A percentile compares a stretch with the other conserved stretches of the same genome.
These are phyloP conservation scores for Andrena marginata DNA, from an alignment of 2,888 invertebrate genomes.

Conservation along the genomic window DNA sequence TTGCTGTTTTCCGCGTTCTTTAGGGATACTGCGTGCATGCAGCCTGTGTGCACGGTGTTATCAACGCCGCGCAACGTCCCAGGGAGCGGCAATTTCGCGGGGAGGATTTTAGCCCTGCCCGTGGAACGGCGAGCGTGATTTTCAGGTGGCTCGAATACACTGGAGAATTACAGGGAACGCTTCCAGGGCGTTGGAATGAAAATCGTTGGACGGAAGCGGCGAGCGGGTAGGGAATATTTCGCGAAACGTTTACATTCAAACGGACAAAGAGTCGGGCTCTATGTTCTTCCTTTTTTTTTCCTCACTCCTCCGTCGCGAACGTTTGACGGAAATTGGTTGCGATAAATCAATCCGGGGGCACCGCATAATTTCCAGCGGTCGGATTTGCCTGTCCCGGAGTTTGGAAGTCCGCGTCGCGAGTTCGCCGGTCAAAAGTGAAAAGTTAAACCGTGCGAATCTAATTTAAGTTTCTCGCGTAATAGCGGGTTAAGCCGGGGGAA, in stretches of 20 bases:
- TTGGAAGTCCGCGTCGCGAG: slow-evolving; percentile 11
- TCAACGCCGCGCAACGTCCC: slow-evolving; percentile 21
- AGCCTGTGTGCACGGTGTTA: slow-evolving; percentile 20
- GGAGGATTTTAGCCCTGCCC: background rate
- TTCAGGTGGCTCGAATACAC: background rate
- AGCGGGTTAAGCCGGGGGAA: slow-evolving; percentile 15
- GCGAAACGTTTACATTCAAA: background rate
- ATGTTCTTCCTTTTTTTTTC: no score
- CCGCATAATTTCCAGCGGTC: slow-evolving; percentile 30
- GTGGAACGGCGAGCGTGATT: slow-evolving; percentile 1
- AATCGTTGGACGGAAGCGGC: background rate
- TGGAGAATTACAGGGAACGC: background rate
- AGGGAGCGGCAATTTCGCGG: background rate
- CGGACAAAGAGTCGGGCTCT: background rate
- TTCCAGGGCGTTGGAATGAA: background rate
- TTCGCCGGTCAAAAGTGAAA: slow-evolving; percentile 50
- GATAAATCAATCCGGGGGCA: slow-evolving; percentile 39
- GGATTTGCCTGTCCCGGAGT: slow-evolving; percentile 26
- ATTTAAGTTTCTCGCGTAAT: slow-evolving; percentile 57
- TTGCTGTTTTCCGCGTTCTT: slow-evolving; percentile 38
- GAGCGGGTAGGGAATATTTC: background rate
- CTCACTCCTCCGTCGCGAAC: background rate
- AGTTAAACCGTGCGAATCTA: slow-evolving; percentile 60
- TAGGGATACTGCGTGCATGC: slow-evolving; percentile 25
- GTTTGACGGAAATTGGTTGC: slow-evolving; percentile 18